These are phyloP conservation scores for Sebastes taczanowskii DNA, from an alignment of 2,797 vertebrate species.

Conservation along the genomic window DNA sequence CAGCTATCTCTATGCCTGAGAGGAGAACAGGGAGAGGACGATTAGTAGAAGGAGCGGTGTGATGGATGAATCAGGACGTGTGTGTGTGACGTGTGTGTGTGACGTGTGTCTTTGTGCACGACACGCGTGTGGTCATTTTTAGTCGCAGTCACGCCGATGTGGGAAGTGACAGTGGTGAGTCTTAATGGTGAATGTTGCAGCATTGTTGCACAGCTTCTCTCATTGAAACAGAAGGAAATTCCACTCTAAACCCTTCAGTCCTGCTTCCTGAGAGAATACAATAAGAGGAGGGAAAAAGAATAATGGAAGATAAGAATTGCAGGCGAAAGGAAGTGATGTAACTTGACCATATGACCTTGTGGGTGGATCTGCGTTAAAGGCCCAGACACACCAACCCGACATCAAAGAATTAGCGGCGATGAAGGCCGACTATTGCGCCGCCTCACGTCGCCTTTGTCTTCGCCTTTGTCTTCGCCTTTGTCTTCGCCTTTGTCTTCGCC, in stretches of 20 bases:
- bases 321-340: conserved; percentile 36
- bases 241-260: not conserved
- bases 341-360: conserved; percentile 12
- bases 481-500: too few relatives aligned
- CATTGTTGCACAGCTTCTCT: not conserved
- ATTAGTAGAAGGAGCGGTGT: conserved; percentile 1
- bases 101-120: not conserved
- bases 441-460: too few relatives aligned
- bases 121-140: conserved; percentile 14
- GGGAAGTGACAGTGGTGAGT: conserved; percentile 3
- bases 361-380: conserved; percentile 8
- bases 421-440: too few relatives aligned
- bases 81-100: not conserved
- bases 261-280: conserved; percentile 17
- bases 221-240: not conserved
- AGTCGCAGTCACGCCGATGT: not conserved
- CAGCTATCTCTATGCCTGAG: conserved; percentile 18
- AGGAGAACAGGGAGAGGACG: conserved; percentile 13
- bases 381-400: too few relatives aligned
- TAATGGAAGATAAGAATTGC: conserved; percentile 6
- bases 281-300: conserved; percentile 8
- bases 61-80: conserved; percentile 10
- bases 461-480: too few relatives aligned
- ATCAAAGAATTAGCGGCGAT: too few relatives aligned
- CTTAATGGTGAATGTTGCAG: not conserved